Conservation (phyloP, 2,797 vertebrate genomes). For the Arrhamphus sclerolepis region DNA sequence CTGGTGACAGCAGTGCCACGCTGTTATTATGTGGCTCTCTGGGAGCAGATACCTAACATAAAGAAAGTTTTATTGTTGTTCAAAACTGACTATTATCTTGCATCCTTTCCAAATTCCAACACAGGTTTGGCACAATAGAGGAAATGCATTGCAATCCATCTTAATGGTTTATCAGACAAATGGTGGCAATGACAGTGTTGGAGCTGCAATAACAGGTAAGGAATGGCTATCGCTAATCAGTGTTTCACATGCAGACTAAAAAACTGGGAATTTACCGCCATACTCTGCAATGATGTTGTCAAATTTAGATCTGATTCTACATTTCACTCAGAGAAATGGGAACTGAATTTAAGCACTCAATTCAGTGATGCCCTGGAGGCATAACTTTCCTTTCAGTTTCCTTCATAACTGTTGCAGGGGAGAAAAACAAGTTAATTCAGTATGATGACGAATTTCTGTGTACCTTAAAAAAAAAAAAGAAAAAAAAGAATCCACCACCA, state of each 20-base stretch:
- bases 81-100: constrained; percentile 53
- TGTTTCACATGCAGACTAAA: constrained; percentile 23
- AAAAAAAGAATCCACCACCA: constrained; percentile 23
- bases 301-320: constrained; percentile 44
- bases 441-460: constrained; percentile 41
- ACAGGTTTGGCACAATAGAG: constrained; percentile 8
- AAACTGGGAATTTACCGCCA: constrained; percentile 43
- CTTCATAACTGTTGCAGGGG: constrained; percentile 27
- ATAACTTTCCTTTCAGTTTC: constrained; percentile 43
- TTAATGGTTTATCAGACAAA: constrained; percentile 38
- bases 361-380: constrained; percentile 34
- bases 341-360: constrained; percentile 24
- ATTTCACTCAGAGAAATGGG: constrained; percentile 28
- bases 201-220: constrained; percentile 34
- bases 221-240: constrained; percentile 55
- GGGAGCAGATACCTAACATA: constrained; percentile 38
- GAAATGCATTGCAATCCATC: constrained; percentile 39
- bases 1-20: constrained; percentile 45
- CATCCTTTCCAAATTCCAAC: constrained; percentile 35
- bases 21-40: constrained; percentile 38
- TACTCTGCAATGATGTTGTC: constrained; percentile 30
- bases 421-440: constrained; percentile 59
- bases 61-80: constrained; percentile 54
- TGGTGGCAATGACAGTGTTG: constrained; percentile 16
- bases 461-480: constrained; percentile 22